Evolutionary conservation across 2,888 invertebrate genomes (phyloP).

Genomic region (Rotaria sp.): DNA sequence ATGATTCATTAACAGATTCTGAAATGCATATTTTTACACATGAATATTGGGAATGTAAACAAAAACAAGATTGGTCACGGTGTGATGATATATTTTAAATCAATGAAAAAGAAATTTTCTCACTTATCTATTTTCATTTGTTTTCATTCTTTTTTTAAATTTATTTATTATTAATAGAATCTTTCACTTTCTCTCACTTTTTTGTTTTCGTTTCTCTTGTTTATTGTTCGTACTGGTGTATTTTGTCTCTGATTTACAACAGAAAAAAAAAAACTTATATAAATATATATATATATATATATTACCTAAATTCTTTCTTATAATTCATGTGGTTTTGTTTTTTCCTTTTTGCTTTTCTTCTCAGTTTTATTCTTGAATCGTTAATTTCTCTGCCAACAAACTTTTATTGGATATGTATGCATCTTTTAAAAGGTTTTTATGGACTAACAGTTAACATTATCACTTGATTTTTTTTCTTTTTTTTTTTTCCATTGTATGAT

Average conservation of each 20-base stretch:
- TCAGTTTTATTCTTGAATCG: neutral
- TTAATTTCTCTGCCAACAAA: neutral
- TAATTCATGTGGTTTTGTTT: too few relatives aligned
- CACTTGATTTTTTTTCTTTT: neutral
- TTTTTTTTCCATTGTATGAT: neutral
- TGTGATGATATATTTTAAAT: conserved; percentile 78
- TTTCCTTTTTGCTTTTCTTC: neutral
- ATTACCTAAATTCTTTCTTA: too few relatives aligned
- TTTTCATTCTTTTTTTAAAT: too few relatives aligned
- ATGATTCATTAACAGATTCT: conserved; percentile 63
- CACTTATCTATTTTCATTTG: neutral
- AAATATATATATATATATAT: too few relatives aligned
- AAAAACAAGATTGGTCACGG: conserved; percentile 73
- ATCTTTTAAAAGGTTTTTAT: neutral
- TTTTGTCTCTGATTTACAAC: too few relatives aligned
- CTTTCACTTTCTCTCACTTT: too few relatives aligned
- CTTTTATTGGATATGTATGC: neutral
- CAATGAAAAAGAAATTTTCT: neutral
- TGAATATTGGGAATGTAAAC: conserved; percentile 86
- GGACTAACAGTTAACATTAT: neutral
- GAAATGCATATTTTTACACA: conserved; percentile 76
- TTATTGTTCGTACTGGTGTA: too few relatives aligned
- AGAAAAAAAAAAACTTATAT: too few relatives aligned
- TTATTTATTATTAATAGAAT: too few relatives aligned
- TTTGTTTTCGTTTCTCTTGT: too few relatives aligned